Evolutionary conservation across 2,888 invertebrate species (phyloP).

Genomic region (Agonopterix alstromeriana): DNA sequence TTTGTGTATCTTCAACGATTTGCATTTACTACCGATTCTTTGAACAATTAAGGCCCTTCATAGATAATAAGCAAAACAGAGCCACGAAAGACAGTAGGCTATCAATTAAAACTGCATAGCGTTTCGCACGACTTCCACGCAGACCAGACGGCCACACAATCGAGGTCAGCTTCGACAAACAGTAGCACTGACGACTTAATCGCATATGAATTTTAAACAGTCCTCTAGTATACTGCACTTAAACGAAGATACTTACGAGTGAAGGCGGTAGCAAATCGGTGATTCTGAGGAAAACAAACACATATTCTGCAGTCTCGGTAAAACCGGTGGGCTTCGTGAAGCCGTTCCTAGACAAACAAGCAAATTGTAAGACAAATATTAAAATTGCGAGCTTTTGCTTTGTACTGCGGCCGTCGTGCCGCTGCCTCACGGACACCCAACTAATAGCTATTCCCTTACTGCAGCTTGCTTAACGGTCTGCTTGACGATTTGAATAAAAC

Average conservation of each 20-base stretch:
- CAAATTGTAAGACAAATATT: conserved; percentile 68
- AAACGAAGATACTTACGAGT: conserved; percentile 8
- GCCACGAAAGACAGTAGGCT: conserved; percentile 31
- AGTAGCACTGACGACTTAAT: conserved; percentile 17
- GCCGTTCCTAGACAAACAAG: conserved; percentile 63
- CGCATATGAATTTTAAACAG: conserved; percentile 22
- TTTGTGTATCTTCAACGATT: no score
- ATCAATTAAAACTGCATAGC: conserved; percentile 56
- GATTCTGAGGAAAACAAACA: conserved; percentile 37
- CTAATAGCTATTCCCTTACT: conserved; percentile 39
- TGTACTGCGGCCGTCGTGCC: conserved; percentile 43
- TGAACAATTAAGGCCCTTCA: neutral
- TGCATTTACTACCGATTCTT: no score
- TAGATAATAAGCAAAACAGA: conserved; percentile 15
- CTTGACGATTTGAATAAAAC: conserved; percentile 58
- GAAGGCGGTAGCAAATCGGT: conserved; percentile 17
- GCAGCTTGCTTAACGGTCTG: conserved; percentile 63
- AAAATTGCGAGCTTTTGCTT: conserved; percentile 45
- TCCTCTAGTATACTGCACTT: conserved; percentile 12
- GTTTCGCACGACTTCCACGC: conserved; percentile 50
- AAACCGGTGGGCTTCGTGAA: conserved; percentile 47
- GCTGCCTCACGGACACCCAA: conserved; percentile 28
- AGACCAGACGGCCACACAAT: conserved; percentile 34
- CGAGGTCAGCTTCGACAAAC: conserved; percentile 44
- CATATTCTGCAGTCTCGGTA: conserved; percentile 32